These are phyloP conservation scores for Molothrus aeneus DNA, from an alignment of 2,797 vertebrate genomes.

Conservation along the genomic window DNA sequence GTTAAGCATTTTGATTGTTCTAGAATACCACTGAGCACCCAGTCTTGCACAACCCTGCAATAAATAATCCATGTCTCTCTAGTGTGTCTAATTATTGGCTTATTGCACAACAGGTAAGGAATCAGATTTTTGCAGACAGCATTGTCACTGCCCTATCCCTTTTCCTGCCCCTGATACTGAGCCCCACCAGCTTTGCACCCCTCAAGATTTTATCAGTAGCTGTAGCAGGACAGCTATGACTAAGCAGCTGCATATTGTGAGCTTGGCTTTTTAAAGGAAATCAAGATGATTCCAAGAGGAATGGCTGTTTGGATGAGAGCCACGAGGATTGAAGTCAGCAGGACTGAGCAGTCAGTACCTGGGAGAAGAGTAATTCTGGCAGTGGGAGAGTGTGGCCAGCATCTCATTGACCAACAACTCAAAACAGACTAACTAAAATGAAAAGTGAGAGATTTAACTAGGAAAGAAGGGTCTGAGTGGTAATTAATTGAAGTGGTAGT, in stretches of 20 bases:
- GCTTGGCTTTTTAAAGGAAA: background rate
- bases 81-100: rapidly evolving
- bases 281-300: background rate
- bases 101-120: background rate
- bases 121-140: background rate
- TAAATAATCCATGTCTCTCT: background rate
- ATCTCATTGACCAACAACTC: background rate
- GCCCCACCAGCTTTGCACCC: background rate
- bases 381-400: background rate
- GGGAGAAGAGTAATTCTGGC: background rate
- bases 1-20: background rate
- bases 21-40: background rate
- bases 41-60: background rate
- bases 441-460: background rate
- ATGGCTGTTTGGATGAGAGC: background rate
- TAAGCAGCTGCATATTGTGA: background rate
- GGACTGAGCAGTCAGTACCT: background rate
- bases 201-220: background rate
- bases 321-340: background rate
- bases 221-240: background rate
- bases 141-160: background rate
- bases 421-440: background rate
- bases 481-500: background rate
- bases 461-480: too few relatives aligned
- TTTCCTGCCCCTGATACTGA: background rate